Conservation (phyloP, 2,797 vertebrate genomes). For the Amphiprion clarkii region DNA sequence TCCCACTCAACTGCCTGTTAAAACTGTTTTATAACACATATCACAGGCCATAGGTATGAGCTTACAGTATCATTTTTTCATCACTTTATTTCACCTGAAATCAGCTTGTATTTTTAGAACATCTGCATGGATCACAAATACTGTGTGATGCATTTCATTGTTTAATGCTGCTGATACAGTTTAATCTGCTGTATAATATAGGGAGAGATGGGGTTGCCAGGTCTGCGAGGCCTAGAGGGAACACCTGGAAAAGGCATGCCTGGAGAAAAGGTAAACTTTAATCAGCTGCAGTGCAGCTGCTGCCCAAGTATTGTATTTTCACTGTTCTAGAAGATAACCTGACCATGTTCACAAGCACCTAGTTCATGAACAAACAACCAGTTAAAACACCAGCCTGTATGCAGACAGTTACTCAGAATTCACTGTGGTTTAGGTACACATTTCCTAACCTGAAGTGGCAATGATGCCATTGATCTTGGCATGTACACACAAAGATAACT, state of each 20-base stretch:
- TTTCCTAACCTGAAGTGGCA: neutral
- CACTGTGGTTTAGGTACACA: neutral
- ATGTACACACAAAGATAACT: neutral
- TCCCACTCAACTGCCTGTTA: too few species aligned
- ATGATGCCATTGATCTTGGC: neutral
- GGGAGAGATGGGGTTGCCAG: constrained; percentile 89
- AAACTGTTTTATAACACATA: too few species aligned
- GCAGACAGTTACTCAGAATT: neutral
- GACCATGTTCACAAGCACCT: too few species aligned
- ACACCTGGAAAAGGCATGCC: constrained; percentile 82
- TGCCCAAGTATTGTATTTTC: too few species aligned
- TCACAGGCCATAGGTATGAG: too few species aligned
- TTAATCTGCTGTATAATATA: constrained; percentile 56
- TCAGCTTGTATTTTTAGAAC: neutral
- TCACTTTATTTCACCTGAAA: neutral
- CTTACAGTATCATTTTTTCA: too few species aligned
- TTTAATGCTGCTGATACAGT: neutral
- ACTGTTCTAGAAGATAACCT: neutral
- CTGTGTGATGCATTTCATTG: too few species aligned
- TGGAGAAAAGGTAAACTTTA: constrained; percentile 86
- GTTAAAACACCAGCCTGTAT: neutral
- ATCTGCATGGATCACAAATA: neutral
- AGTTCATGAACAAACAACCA: too few species aligned
- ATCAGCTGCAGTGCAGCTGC: neutral
- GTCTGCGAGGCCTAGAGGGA: constrained; percentile 85